These are phyloP conservation scores for Myzus persicae DNA, from an alignment of 1,140 invertebrate species.

Conservation along the genomic window DNA sequence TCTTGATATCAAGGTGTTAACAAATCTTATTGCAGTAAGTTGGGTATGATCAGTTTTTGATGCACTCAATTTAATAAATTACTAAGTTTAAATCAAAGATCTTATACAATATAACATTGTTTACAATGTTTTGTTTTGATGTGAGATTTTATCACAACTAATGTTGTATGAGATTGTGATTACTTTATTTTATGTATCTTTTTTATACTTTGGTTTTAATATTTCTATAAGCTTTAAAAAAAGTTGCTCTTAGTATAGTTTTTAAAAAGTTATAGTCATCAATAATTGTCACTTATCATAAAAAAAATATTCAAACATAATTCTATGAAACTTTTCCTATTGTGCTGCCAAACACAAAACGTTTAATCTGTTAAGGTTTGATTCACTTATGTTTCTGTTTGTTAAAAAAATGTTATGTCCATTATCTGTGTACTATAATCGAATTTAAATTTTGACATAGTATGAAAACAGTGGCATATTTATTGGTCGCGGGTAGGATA, in stretches of 20 bases:
- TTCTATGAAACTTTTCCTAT: background rate
- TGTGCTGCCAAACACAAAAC: background rate
- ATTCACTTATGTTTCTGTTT: background rate
- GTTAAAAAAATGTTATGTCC: background rate
- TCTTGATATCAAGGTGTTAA: background rate
- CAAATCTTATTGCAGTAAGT: too few relatives aligned
- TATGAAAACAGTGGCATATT: background rate
- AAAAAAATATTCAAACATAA: background rate
- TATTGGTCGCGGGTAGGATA: background rate
- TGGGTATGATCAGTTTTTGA: too few relatives aligned
- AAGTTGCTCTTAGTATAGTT: background rate
- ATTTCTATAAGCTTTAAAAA: background rate
- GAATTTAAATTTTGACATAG: background rate
- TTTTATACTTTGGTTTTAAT: background rate
- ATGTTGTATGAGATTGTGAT: background rate
- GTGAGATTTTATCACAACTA: background rate
- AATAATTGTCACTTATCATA: background rate
- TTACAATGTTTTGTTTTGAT: background rate
- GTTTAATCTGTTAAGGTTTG: background rate
- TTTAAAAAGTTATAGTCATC: background rate
- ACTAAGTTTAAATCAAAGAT: background rate
- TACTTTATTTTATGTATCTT: background rate
- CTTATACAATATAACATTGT: background rate
- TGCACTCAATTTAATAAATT: background rate
- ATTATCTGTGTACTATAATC: background rate